phyloP scores from a whole-genome alignment of 2,797 vertebrate species.

The Fringilla coelebs region DNA sequence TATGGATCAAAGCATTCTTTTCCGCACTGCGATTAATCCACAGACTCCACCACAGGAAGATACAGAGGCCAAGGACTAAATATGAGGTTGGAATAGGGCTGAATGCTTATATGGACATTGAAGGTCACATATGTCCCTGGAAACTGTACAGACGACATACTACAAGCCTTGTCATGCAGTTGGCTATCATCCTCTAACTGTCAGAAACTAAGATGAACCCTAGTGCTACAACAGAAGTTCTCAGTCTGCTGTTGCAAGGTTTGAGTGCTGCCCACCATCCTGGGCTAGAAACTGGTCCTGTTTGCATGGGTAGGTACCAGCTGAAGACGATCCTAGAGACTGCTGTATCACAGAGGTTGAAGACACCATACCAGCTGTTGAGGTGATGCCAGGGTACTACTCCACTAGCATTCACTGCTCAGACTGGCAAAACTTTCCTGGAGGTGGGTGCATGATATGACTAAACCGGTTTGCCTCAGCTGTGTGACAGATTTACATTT shows the following conservation, averaged over 20 bases:
- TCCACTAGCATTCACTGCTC: background rate
- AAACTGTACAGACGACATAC: background rate
- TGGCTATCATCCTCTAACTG: background rate
- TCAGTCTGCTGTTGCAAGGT: background rate
- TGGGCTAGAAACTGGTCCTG: too few relatives aligned
- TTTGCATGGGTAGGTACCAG: fast-evolving
- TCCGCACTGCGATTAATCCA: background rate
- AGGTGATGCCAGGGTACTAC: background rate
- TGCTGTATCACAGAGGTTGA: background rate
- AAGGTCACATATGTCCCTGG: background rate
- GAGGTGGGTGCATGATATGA: background rate
- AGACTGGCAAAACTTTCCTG: background rate
- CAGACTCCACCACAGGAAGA: background rate
- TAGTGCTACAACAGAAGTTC: background rate
- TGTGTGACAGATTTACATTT: background rate
- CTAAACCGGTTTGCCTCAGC: background rate
- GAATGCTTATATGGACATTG: background rate
- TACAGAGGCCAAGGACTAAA: background rate
- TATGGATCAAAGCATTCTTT: background rate
- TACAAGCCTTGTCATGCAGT: background rate
- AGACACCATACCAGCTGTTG: background rate
- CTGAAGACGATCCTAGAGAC: background rate
- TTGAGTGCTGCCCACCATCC: background rate
- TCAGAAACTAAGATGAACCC: background rate
- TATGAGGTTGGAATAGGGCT: background rate